Evolutionary conservation across 2,797 vertebrate species (phyloP).

Genomic region (Heteromormyrus szaboi): DNA sequence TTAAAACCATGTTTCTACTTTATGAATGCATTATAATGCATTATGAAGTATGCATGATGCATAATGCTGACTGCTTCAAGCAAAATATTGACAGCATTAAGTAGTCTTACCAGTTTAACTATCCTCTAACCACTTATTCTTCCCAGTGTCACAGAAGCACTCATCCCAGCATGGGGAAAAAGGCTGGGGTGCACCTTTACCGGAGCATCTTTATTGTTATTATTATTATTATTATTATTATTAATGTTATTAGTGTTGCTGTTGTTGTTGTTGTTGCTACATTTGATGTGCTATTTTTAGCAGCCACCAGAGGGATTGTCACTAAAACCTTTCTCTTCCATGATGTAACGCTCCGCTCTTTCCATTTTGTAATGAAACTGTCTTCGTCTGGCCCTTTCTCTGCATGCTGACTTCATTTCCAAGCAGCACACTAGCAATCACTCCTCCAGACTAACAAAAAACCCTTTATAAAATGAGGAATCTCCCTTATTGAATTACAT

Average conservation of each 20-base stretch:
- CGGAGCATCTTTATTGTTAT: not conserved
- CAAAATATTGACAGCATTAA: not conserved
- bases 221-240: not conserved
- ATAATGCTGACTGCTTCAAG: not conserved
- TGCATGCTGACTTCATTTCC: not conserved
- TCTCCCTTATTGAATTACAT: slow-evolving; percentile 9
- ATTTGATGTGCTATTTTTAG: not conserved
- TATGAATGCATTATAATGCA: not conserved
- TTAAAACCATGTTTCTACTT: not conserved
- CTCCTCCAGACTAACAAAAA: not conserved
- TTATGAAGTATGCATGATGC: not conserved
- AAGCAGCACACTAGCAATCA: not conserved
- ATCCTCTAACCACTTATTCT: not conserved
- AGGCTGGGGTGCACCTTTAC: not conserved
- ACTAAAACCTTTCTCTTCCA: not conserved
- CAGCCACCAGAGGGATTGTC: not conserved
- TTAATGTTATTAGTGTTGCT: no score
- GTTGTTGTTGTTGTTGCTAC: not conserved
- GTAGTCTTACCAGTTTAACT: not conserved
- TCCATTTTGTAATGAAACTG: slow-evolving; percentile 10
- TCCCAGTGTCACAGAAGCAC: not conserved
- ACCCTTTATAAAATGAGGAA: slow-evolving; percentile 5
- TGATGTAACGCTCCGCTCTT: not conserved
- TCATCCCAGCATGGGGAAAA: not conserved
- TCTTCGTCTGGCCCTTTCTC: not conserved